Conservation (phyloP, 2,888 invertebrate species). For the Agriopis leucophaearia region DNA sequence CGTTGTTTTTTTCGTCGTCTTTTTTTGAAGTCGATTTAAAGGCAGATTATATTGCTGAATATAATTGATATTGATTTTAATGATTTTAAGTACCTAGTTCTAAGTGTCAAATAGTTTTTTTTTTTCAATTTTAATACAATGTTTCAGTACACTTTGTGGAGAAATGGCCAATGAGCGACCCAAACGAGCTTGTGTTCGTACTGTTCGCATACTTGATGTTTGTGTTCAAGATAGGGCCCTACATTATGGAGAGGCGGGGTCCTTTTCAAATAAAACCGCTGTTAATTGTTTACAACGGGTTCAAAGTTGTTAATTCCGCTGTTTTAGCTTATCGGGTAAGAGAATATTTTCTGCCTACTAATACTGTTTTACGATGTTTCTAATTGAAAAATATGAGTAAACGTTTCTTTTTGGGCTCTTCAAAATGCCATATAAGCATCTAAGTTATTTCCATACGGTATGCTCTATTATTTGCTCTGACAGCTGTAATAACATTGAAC, state of each 20-base stretch:
- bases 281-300: conserved; percentile 88
- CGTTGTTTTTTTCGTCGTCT: too few relatives aligned
- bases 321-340: conserved; percentile 84
- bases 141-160: conserved; percentile 89
- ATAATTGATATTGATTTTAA: too few relatives aligned
- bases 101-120: too few relatives aligned
- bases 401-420: too few relatives aligned
- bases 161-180: conserved; percentile 89
- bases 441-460: too few relatives aligned
- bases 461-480: too few relatives aligned
- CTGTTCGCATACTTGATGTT: conserved; percentile 88
- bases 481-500: too few relatives aligned
- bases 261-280: conserved; percentile 87
- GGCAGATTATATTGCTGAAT: too few relatives aligned
- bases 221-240: conserved; percentile 89
- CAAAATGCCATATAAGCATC: too few relatives aligned
- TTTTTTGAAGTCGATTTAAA: too few relatives aligned
- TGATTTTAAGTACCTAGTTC: too few relatives aligned
- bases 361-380: background rate
- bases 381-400: background rate
- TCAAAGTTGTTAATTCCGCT: conserved; percentile 87
- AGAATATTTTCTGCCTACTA: background rate
- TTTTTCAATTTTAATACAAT: too few relatives aligned
- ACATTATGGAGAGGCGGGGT: conserved; percentile 87
- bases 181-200: conserved; percentile 85